Evolutionary conservation across 2,113 vertebrate species (phyloP), one percentile per base, ranked within the genome.

Genomic region (Gobius niger): DNA sequence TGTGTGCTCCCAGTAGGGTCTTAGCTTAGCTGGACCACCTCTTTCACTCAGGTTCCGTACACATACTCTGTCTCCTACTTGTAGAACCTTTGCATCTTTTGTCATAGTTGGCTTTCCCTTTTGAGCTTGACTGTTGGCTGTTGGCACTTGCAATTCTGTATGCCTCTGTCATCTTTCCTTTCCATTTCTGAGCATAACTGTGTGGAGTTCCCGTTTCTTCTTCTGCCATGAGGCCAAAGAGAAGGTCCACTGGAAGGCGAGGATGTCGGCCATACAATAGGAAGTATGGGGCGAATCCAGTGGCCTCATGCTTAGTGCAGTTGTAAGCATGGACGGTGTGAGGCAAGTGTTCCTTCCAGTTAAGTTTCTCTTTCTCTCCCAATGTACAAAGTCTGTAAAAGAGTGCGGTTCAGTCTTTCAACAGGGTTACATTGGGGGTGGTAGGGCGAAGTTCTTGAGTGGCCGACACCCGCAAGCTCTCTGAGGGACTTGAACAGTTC

Each of bases 41-140:
- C 50, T 52, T 52, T 52, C 52, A 19, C 52, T 9, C 16, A 54
- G 52, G 24, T 54, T 54, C 7, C 52, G 16, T 24, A 54, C 18
- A 6, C 24, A 16, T 12, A 56, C 53, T 56, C 53, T 56, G 53
- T 56, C 53, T 9, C 19, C 53, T 6, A 19, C 6, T 11, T 56
- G 53, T 13, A 56, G 19, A 6, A 24, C 53, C 18, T 56, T 56
- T 56, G 5, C 53, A 56, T 6, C 53, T 56, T 34, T 24, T 56
- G 53, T 56, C 53, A 9, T 56, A 56, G 18, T 56, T 56, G 3
- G 53, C 9, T 56, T 56, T 56, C 1, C 53, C 53, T 56, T 56
- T 56, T 18, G 19, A 56, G 18, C 53, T 56, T 34, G 53, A 56
- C 53, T 56, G 51, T 53, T 56, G 53, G 18, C 53, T 56, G 9